Evolutionary conservation across 2,888 invertebrate species (phyloP).

Genomic region (Maniola hyperantus): DNA sequence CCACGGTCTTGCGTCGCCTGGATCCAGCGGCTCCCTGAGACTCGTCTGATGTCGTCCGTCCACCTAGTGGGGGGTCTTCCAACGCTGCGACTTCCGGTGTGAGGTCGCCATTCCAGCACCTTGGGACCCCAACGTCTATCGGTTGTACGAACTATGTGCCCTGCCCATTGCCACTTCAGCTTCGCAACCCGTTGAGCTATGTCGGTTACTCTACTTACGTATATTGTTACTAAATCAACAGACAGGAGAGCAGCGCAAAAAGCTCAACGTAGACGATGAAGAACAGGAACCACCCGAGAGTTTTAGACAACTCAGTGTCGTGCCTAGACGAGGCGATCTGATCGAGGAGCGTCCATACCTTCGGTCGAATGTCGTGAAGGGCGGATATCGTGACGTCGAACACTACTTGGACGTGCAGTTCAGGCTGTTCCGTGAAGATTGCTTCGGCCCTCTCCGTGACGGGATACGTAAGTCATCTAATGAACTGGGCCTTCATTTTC

Average conservation of each 20-base stretch:
- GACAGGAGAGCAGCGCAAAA: conserved; percentile 12
- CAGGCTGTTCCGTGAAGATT: conserved; percentile 90
- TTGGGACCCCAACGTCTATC: too few relatives aligned
- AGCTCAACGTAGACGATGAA: conserved; percentile 7
- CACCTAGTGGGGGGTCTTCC: too few relatives aligned
- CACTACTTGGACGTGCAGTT: conserved; percentile 92
- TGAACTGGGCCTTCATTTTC: not conserved
- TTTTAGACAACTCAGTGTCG: conserved; percentile 60
- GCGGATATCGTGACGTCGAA: conserved; percentile 84
- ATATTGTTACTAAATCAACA: too few relatives aligned
- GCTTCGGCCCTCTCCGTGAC: conserved; percentile 86
- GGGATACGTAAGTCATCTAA: conserved; percentile 76
- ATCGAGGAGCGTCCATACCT: conserved; percentile 54
- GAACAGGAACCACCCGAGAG: conserved; percentile 58
- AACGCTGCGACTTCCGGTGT: too few relatives aligned
- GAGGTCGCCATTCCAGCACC: too few relatives aligned
- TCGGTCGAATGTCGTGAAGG: conserved; percentile 81
- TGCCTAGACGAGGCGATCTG: conserved; percentile 60
- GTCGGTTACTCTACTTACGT: too few relatives aligned
- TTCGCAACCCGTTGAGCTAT: too few relatives aligned
- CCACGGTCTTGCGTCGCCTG: too few relatives aligned
- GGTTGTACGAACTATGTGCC: too few relatives aligned
- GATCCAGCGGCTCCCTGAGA: too few relatives aligned
- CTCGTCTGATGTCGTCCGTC: too few relatives aligned
- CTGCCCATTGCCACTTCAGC: too few relatives aligned